phyloP scores from a whole-genome alignment of 2,113 vertebrate species.

The Machaerirhynchus nigripectus region DNA sequence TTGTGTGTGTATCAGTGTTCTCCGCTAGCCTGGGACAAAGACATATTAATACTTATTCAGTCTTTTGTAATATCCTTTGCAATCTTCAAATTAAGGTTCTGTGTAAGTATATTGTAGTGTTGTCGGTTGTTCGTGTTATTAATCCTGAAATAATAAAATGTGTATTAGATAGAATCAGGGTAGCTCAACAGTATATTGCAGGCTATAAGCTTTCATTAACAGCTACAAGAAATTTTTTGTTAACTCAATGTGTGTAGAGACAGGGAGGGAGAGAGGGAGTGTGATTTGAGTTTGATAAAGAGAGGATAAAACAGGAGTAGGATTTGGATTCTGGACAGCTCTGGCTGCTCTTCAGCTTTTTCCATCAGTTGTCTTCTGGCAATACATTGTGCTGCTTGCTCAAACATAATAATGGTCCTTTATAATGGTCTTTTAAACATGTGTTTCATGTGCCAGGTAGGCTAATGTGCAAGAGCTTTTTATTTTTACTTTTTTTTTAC shows the following conservation, averaged over 20 bases:
- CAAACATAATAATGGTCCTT: background rate
- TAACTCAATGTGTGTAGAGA: conserved; percentile 2
- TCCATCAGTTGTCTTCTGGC: conserved; percentile 18
- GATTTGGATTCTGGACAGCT: conserved; percentile 36
- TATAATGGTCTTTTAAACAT: background rate
- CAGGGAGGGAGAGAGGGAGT: background rate
- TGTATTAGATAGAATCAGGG: conserved; percentile 66
- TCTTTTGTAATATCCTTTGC: conserved; percentile 60
- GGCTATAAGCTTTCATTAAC: conserved; percentile 67
- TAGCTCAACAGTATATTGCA: conserved; percentile 53
- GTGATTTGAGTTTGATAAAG: conserved; percentile 32
- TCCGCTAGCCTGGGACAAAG: conserved; percentile 11
- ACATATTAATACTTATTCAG: conserved; percentile 54
- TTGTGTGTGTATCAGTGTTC: conserved; percentile 32
- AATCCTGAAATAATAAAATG: conserved; percentile 68
- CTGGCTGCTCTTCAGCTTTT: conserved; percentile 20
- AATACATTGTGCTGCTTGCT: background rate
- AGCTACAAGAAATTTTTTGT: conserved; percentile 55
- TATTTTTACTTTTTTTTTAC: background rate
- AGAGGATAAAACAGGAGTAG: background rate
- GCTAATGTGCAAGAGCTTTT: background rate
- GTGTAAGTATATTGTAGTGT: conserved; percentile 53
- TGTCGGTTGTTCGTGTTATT: conserved; percentile 50
- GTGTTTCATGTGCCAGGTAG: background rate
- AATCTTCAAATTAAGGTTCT: conserved; percentile 60